A percentile compares a stretch with the other conserved stretches of the same genome.
phyloP scores from a whole-genome alignment of 2,797 vertebrate genomes.

The Pangasius djambal region DNA sequence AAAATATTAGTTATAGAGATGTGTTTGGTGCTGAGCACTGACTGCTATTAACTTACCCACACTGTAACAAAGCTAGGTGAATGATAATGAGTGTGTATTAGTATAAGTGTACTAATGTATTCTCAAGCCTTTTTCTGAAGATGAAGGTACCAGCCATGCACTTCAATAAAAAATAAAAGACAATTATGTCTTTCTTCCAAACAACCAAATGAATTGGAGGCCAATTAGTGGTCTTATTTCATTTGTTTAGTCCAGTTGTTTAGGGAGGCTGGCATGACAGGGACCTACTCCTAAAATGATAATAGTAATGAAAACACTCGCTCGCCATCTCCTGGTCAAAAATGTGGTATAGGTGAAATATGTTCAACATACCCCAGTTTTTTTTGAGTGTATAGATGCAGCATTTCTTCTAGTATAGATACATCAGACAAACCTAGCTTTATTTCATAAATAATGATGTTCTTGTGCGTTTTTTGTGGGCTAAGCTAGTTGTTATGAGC shows the following conservation, averaged over 20 bases:
- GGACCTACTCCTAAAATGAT: neutral
- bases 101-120: neutral
- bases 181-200: neutral
- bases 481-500: neutral
- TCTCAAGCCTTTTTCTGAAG: neutral
- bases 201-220: neutral
- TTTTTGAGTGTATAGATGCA: neutral
- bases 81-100: neutral
- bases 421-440: neutral
- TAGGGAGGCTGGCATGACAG: neutral
- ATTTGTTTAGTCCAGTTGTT: slow-evolving; percentile 4
- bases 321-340: slow-evolving; percentile 32
- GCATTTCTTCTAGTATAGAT: neutral
- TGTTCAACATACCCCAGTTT: neutral
- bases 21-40: neutral
- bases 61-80: neutral
- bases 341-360: slow-evolving; percentile 8
- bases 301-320: slow-evolving; percentile 19
- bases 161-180: neutral
- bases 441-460: neutral
- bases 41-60: neutral
- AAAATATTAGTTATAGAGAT: neutral
- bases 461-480: neutral
- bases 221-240: neutral
- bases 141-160: neutral